Evolutionary conservation across 2,113 vertebrate species (phyloP).

Genomic region (Sarotherodon lohbergeri): DNA sequence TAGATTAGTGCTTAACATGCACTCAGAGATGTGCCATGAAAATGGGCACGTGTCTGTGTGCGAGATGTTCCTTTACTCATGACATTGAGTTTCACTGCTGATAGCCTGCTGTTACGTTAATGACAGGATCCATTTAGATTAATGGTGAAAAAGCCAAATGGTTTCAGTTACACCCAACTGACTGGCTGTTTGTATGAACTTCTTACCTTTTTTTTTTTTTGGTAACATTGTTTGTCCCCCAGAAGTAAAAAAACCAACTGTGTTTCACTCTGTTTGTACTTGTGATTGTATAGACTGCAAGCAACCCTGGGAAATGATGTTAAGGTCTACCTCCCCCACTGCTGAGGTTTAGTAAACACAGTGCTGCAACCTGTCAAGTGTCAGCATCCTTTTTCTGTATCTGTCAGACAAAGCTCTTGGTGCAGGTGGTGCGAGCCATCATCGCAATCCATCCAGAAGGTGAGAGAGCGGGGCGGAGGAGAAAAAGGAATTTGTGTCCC

Average conservation of each 20-base stretch:
- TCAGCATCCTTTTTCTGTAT: conserved; percentile 12
- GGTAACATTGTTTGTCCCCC: not conserved
- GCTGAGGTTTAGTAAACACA: conserved; percentile 43
- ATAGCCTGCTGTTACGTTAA: not conserved
- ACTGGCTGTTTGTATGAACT: not conserved
- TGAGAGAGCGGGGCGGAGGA: not conserved
- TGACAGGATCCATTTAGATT: not conserved
- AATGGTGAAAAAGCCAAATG: not conserved
- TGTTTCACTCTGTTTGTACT: not conserved
- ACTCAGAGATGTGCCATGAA: not conserved
- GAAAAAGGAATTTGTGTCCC: not conserved
- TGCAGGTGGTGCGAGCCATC: conserved; percentile 13
- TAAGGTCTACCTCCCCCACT: conserved; percentile 16
- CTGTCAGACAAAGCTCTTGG: conserved; percentile 14
- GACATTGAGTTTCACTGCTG: not conserved
- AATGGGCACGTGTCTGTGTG: not conserved
- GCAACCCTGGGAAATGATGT: not conserved
- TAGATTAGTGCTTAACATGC: not conserved
- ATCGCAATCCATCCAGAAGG: conserved; percentile 17
- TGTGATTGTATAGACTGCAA: not conserved
- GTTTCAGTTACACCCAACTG: not conserved
- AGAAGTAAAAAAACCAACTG: not conserved
- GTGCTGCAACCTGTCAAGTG: conserved; percentile 40
- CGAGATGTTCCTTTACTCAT: not conserved
- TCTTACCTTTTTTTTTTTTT: not conserved